Evolutionary conservation across 2,797 vertebrate genomes (phyloP).

Genomic region (Tapera naevia): DNA sequence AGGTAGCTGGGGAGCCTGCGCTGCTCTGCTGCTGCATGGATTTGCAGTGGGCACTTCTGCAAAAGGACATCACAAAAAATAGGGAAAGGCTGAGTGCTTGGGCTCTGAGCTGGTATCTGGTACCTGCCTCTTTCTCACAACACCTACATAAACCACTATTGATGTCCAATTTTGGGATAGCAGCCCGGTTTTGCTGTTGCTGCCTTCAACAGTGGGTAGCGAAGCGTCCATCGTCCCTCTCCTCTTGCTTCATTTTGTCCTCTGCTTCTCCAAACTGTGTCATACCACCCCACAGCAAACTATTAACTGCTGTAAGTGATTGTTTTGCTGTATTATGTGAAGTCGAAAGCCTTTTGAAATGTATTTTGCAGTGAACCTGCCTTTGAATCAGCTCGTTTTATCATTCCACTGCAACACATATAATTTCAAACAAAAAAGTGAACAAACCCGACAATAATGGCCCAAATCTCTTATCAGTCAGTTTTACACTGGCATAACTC

Average conservation of each 20-base stretch:
- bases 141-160: not conserved
- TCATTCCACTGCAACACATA: slow-evolving; percentile 29
- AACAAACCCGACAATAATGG: slow-evolving; percentile 3
- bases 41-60: rapidly evolving
- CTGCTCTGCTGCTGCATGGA: not conserved
- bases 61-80: not conserved
- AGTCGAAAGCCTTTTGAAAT: slow-evolving; percentile 40
- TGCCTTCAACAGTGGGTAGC: rapidly evolving
- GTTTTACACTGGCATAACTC: slow-evolving; percentile 47
- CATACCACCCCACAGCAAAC: not conserved
- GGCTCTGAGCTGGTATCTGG: rapidly evolving
- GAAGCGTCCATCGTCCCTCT: not conserved
- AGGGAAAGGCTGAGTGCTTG: not conserved
- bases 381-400: slow-evolving; percentile 32
- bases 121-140: not conserved
- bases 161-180: too few relatives aligned
- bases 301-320: slow-evolving; percentile 15
- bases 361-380: slow-evolving; percentile 27
- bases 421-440: slow-evolving; percentile 54
- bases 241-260: not conserved
- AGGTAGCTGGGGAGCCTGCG: not conserved
- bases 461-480: slow-evolving; percentile 48
- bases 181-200: not conserved
- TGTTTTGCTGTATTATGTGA: slow-evolving; percentile 42
- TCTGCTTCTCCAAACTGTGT: not conserved